Evolutionary conservation across 2,888 invertebrate species (phyloP).

Genomic region (Andrena chrysosceles): DNA sequence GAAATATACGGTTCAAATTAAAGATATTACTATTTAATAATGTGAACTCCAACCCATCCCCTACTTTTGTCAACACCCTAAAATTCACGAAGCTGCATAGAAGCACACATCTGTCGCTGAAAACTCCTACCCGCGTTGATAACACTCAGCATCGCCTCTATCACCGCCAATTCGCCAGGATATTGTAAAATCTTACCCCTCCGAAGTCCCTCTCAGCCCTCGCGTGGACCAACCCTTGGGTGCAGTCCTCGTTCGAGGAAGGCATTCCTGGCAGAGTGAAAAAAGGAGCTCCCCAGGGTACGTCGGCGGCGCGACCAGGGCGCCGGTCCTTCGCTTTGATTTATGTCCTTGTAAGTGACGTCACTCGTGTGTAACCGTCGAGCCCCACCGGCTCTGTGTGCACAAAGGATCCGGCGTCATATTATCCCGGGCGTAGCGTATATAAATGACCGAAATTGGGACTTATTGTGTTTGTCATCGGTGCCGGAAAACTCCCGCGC

Average conservation of each 20-base stretch:
- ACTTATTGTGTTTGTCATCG: conserved; percentile 85
- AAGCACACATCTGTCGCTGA: too few species aligned
- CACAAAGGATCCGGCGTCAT: conserved; percentile 84
- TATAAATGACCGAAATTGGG: conserved; percentile 85
- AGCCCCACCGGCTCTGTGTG: conserved; percentile 75
- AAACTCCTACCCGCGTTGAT: too few species aligned
- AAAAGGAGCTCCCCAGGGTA: conserved; percentile 76
- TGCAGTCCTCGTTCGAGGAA: conserved; percentile 28
- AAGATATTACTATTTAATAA: too few species aligned
- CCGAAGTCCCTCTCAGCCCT: conserved; percentile 30
- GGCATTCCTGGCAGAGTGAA: conserved; percentile 60
- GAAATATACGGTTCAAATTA: too few species aligned
- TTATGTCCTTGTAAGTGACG: conserved; percentile 85
- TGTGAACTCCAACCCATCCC: too few species aligned
- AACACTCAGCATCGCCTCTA: too few species aligned
- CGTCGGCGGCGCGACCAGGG: conserved; percentile 77
- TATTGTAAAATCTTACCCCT: conserved; percentile 29
- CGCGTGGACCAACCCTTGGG: conserved; percentile 28
- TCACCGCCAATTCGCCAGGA: conserved; percentile 7
- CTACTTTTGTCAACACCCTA: too few species aligned
- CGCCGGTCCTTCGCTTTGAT: conserved; percentile 83
- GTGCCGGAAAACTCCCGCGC: conserved; percentile 71
- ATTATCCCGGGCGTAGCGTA: conserved; percentile 84
- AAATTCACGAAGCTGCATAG: too few species aligned
- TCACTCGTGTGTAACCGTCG: conserved; percentile 82